Percentiles rank a stretch among this genome's conserved stretches.
These are phyloP conservation scores for Hemicentrotus pulcherrimus DNA, from an alignment of 35 echinoderm and acorn worm genomes.

Conservation along the genomic window DNA sequence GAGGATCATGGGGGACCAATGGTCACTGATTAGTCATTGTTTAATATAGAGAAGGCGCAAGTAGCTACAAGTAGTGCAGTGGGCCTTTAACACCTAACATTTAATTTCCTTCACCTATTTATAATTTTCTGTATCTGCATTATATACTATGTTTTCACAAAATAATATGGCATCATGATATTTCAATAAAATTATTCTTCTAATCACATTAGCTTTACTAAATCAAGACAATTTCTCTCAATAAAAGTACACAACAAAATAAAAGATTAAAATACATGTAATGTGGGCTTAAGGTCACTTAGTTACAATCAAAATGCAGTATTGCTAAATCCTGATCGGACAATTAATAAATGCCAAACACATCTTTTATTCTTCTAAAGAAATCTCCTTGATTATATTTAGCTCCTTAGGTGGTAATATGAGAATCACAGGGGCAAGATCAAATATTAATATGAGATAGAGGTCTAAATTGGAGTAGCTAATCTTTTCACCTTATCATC, in stretches of 20 bases:
- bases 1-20: too few relatives aligned
- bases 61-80: too few relatives aligned
- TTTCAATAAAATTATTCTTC: too few relatives aligned
- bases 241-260: background rate
- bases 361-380: background rate
- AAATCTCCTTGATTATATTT: background rate
- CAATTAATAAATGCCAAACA: background rate
- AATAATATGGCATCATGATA: too few relatives aligned
- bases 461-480: background rate
- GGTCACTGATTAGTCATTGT: too few relatives aligned
- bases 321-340: background rate
- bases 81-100: too few relatives aligned
- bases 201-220: too few relatives aligned
- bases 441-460: background rate
- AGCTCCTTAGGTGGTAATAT: background rate
- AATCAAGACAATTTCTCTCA: too few relatives aligned
- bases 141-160: too few relatives aligned
- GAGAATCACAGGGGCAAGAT: background rate
- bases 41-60: too few relatives aligned
- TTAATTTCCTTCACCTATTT: too few relatives aligned
- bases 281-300: background rate
- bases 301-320: background rate
- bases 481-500: background rate
- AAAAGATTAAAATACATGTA: background rate
- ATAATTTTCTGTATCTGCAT: too few relatives aligned